A percentile compares a stretch with the other conserved stretches of the same genome.
Evolutionary conservation across 2,888 invertebrate genomes (phyloP).

Genomic region (Empis livida): DNA sequence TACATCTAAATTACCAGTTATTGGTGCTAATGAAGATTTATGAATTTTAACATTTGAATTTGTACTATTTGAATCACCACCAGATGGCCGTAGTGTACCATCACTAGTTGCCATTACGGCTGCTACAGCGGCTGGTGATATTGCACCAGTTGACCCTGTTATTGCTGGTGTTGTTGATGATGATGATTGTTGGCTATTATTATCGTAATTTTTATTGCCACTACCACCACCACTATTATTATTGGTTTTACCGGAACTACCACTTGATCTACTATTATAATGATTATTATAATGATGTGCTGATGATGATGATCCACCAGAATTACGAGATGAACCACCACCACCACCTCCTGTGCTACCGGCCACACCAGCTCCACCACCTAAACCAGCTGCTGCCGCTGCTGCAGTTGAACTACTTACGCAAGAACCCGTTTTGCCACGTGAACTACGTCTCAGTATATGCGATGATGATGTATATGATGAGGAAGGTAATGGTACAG

Average conservation of each 20-base stretch:
- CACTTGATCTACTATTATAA: background rate
- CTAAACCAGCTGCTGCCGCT: conserved; percentile 17
- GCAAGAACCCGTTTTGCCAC: conserved; percentile 38
- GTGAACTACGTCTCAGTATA: conserved; percentile 33
- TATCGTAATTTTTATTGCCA: conserved; percentile 26
- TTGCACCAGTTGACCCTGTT: background rate
- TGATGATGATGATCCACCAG: too few species aligned
- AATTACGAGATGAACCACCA: background rate
- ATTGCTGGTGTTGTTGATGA: background rate
- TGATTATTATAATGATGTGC: background rate
- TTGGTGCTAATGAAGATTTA: conserved; percentile 8
- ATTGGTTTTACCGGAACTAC: background rate
- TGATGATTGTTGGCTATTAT: conserved; percentile 6
- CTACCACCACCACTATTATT: conserved; percentile 21
- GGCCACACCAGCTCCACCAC: conserved; percentile 3
- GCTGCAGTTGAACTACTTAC: conserved; percentile 27
- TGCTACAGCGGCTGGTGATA: conserved; percentile 6
- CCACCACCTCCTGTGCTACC: background rate
- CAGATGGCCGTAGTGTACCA: conserved; percentile 20
- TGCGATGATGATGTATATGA: conserved; percentile 20
- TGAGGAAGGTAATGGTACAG: background rate
- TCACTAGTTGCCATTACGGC: conserved; percentile 16
- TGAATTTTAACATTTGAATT: conserved; percentile 12
- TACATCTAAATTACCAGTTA: conserved; percentile 30
- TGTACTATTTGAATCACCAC: conserved; percentile 12